Evolutionary conservation across 2,888 invertebrate genomes (phyloP).

Genomic region (Leptopilina syphax): DNA sequence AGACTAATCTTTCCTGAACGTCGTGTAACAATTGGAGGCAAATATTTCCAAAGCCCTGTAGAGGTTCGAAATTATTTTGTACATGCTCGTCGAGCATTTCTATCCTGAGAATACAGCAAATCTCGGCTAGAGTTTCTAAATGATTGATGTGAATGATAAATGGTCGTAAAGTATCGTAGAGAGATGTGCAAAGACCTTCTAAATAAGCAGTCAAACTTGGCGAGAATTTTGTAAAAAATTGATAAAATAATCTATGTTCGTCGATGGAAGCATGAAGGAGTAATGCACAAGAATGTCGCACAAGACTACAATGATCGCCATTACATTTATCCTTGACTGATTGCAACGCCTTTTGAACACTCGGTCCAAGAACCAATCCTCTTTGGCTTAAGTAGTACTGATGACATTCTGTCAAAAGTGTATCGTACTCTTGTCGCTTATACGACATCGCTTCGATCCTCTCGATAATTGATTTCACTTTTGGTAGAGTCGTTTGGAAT

Average conservation of each 20-base stretch:
- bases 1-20: conserved; percentile 97
- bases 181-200: conserved; percentile 88
- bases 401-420: conserved; percentile 87
- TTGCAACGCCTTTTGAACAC: conserved; percentile 76
- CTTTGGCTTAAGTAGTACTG: conserved; percentile 89
- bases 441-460: conserved; percentile 89
- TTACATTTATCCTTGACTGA: conserved; percentile 78
- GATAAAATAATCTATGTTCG: conserved; percentile 93
- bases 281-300: conserved; percentile 92
- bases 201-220: conserved; percentile 86
- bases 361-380: conserved; percentile 79
- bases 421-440: conserved; percentile 86
- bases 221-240: conserved; percentile 89
- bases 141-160: conserved; percentile 97
- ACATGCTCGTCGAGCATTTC: conserved; percentile 96
- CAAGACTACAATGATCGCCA: conserved; percentile 89
- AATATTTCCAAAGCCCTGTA: conserved; percentile 87
- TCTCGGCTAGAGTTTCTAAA: conserved; percentile 96
- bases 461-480: conserved; percentile 88
- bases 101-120: conserved; percentile 93
- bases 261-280: conserved; percentile 96
- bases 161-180: conserved; percentile 96
- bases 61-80: conserved; percentile 85
- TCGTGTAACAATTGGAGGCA: conserved; percentile 93
- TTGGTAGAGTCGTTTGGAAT: conserved; percentile 94